Conservation (phyloP, 2,797 vertebrate species). For the Rhinoraja longicauda region DNA sequence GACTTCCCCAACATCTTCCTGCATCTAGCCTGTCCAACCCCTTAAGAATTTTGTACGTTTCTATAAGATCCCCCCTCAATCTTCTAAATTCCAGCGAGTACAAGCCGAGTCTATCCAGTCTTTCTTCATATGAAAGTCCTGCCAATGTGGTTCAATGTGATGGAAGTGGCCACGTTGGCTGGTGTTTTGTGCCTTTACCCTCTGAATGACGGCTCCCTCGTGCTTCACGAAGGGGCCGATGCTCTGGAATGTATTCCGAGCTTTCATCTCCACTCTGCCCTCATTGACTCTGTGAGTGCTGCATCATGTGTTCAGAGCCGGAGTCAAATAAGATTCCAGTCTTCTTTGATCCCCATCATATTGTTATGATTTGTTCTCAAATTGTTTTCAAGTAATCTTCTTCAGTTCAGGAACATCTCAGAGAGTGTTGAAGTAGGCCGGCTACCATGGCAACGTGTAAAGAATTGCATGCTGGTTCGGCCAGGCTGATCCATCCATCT, state of each 20-base stretch:
- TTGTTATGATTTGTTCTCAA: background rate
- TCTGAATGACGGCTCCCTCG: background rate
- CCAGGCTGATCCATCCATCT: background rate
- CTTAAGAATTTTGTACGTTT: too few relatives aligned
- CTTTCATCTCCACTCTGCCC: background rate
- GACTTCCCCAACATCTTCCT: too few relatives aligned
- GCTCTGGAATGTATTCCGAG: background rate
- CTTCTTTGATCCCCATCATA: background rate
- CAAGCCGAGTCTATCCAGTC: too few relatives aligned
- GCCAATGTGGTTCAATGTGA: conserved; percentile 3
- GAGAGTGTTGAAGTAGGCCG: background rate
- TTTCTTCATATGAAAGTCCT: too few relatives aligned
- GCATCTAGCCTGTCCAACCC: too few relatives aligned
- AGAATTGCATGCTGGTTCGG: conserved; percentile 13
- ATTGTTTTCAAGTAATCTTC: background rate
- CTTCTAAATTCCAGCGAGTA: too few relatives aligned
- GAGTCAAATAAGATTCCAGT: background rate
- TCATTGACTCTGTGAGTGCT: background rate
- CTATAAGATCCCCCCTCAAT: too few relatives aligned
- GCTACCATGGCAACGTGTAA: background rate
- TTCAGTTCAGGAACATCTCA: background rate
- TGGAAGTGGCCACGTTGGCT: background rate
- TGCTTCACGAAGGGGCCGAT: background rate
- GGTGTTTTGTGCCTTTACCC: conserved; percentile 1
- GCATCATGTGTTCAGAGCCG: background rate